Base-by-base conservation (phyloP, 2,113 vertebrate species). In the Arenaria interpres region DNA sequence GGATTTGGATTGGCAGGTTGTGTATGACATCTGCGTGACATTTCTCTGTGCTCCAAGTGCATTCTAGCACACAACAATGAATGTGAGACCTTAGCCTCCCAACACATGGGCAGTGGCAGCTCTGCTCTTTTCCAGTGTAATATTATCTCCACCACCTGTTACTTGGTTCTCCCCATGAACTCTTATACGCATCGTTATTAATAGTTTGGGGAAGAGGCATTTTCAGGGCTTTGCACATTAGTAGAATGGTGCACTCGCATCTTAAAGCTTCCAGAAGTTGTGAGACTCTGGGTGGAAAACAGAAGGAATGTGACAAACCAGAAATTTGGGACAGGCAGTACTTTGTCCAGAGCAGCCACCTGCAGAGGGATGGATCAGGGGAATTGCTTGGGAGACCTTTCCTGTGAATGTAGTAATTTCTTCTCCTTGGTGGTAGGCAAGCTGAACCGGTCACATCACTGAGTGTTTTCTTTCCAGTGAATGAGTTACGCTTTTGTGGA, bases 71-170 rank as follows among this genome's bases (percentile, higher is more conserved):
- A 92, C 8, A 63, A 98, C 96, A 98, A 97, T 98, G 95, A 97
- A 97, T 85, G 90, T 76, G 92, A 96, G 93, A 89, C 84, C 75
- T 89, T 37, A 78, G 28, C 8, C 72, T 93, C 87, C 91, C 71
- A 73, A 50, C 88, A 80, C 89, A 86, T 53, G 57, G 83, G 76
- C 93, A 71, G 54, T 85, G 77, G 94, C 94, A 96, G 97, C 92
- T 94, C 97, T 96, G 96, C 98, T 99, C 98, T 99, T 98, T 99
- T 97, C 98, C 97, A 96, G 96, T 77, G 98, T 98, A 98, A 99
- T 95, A 89, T 96, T 98, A 99, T 98, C 98, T 96, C 90, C 94
- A 80, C 89, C 98, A 99, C 98, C 99, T 99, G 99, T 99, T 98
- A 91, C 83, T 93, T 96, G 79, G 93, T 98, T 97, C 97, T 97